Evolutionary conservation across 2,113 vertebrate genomes (phyloP), one percentile per base, ranked within the genome.

Genomic region (Saguinus imperator): DNA sequence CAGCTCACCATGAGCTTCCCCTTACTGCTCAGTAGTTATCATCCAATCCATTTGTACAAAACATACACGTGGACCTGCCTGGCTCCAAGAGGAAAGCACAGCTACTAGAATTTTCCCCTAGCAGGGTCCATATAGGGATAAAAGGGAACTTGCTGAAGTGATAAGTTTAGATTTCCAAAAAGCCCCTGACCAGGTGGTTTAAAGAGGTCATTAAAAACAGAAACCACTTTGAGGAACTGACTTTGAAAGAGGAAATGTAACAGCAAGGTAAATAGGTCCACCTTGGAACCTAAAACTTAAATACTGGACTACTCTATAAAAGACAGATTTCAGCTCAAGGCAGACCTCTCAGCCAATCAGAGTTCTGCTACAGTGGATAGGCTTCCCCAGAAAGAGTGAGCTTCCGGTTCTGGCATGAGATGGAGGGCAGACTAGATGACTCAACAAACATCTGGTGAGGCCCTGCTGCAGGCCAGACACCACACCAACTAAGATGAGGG

Each of bases 211-310:
- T 43, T 66, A 25, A 77, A 87, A 76, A 84, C 73, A 94, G 90
- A 89, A 88, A 57, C 50, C 1, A 20, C 10, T 40, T 5, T 21
- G 84, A 94, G 86, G 83, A 96, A 89, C 77, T 70, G 73, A 91
- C 25, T 82, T 89, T 2, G 6, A 94, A 91, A 93, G 83, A 91
- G 92, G 91, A 95, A 93, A 57, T 25, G 48, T 68, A 70, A 75
- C 35, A 5, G 3, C n/a, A 57, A 55, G 18, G 50, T 70, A 43
- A 81, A 45, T 18, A 8, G 55, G 40, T 40, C 57, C 77, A 76
- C 50, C 27, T 70, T 37, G 16, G 29, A 52, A 23, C 72, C 40
- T 50, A 66, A 81, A 37, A 72, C 12, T 81, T 55, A 4, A 29
- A 64, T 23, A 55, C 23, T 23, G 25, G 32, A n/a, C 40, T 27